A percentile compares a stretch with the other conserved stretches of the same genome.
Evolutionary conservation across 2,888 invertebrate genomes (phyloP).

Genomic region (Ctenicera cuprea): DNA sequence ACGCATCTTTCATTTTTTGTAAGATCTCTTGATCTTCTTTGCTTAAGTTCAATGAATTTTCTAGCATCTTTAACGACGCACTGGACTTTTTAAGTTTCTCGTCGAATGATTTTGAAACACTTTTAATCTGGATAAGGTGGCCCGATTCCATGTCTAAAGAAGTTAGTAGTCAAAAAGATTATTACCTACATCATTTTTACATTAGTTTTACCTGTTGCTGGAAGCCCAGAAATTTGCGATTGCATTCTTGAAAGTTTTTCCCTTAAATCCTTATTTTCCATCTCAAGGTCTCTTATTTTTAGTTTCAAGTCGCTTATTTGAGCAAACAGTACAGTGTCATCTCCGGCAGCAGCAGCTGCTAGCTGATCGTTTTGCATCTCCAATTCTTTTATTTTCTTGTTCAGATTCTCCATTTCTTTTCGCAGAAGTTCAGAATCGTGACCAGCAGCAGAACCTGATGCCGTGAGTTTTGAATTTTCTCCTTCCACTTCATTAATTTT

Average conservation of each 20-base stretch:
- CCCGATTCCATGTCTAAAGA: constrained; percentile 17
- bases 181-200: not conserved
- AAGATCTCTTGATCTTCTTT: constrained; percentile 30
- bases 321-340: not conserved
- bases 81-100: constrained; percentile 15
- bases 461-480: not conserved
- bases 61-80: constrained; percentile 8
- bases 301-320: not conserved
- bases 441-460: not conserved
- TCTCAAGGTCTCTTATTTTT: constrained; percentile 48
- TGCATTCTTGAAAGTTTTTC: not conserved
- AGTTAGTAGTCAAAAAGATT: not conserved
- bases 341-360: constrained; percentile 8
- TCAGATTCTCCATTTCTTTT: not conserved
- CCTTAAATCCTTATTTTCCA: constrained; percentile 59
- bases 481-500: constrained; percentile 2
- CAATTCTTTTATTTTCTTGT: not conserved
- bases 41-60: constrained; percentile 9
- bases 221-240: not conserved
- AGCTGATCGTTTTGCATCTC: not conserved
- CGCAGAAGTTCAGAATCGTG: not conserved
- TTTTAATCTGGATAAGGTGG: not conserved
- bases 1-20: constrained; percentile 45
- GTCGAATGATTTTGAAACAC: not conserved
- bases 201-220: constrained; percentile 15